Base-by-base conservation (phyloP, 2,888 invertebrate genomes). In the Drosophila quasianomalipes region DNA sequence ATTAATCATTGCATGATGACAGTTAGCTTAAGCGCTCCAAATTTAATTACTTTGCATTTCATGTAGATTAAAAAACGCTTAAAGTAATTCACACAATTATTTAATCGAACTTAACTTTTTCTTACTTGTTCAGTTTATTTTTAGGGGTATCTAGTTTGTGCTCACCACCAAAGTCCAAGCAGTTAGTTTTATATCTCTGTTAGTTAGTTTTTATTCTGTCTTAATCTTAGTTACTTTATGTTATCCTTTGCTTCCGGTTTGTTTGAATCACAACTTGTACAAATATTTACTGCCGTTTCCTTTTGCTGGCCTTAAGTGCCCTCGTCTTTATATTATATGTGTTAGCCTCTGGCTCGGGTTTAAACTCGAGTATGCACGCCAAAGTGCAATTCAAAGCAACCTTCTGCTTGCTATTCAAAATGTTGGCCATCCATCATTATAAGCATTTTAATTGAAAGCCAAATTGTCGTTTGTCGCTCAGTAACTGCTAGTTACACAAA, bases 371-470 rank as follows among this genome's bases (percentile, higher is more conserved):
- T 52, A 30, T 39, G 39, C 35, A 22, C 16, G n/a, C 49, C 12
- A 44, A 55, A 39, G 35, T 19, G 35, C 44, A 58, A 35, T 26
- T 64, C 14, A 10, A 60, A 12, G 28, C 14, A 28, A 12, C 31
- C 7, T 44, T 49, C 60, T 60, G 44, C 22, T 16, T 26, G 14
- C 79, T 79, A 81, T 86, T 84, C 85, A 78, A 75, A 72, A 65
- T 60, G 64, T 31, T 55, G 35, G 6, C 22, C 51, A n/a, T 61
- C 16, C 33, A 74, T 54, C 70, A 59, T 69, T 68, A 74, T 68
- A 53, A 76, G 79, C 82, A 74, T 70, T 76, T 74, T 84, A 84
- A 84, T 78, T 76, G 68, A 72, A 76, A 84, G 76, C 68, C 72
- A 76, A 82, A 84, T 70, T 77, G 77, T 69, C 74, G 31, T 47